Conservation (phyloP, 2,888 invertebrate genomes). For the Drosophila acutilabella region DNA sequence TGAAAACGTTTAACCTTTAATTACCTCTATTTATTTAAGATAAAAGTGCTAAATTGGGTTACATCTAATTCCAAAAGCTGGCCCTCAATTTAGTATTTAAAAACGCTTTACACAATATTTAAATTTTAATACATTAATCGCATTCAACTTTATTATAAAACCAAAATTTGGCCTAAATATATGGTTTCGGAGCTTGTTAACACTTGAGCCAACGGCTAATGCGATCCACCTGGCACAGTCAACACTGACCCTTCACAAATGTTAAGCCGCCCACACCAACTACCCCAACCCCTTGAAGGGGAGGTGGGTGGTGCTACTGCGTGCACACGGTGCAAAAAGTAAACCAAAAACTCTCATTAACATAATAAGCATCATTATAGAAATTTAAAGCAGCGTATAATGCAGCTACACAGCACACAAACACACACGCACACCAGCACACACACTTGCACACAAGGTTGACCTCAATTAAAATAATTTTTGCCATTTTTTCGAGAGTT, state of each 20-base stretch:
- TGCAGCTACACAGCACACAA: constrained; percentile 39
- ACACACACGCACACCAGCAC: constrained; percentile 3
- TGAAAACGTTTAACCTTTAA: too few species aligned
- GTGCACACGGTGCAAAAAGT: constrained; percentile 3
- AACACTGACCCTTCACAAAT: neutral
- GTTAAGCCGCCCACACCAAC: neutral
- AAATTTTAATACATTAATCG: constrained; percentile 1
- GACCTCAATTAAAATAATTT: constrained; percentile 73
- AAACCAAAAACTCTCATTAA: constrained; percentile 67
- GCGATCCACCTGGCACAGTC: constrained; percentile 20
- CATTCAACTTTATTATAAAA: neutral
- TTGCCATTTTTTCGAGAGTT: constrained; percentile 53
- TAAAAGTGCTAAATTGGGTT: neutral
- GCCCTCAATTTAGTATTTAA: too few species aligned
- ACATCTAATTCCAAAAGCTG: neutral
- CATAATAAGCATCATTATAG: constrained; percentile 70
- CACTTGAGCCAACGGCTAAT: constrained; percentile 12
- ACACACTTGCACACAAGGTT: constrained; percentile 31
- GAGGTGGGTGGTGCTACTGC: neutral
- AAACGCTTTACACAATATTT: neutral
- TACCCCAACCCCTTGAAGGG: too few species aligned
- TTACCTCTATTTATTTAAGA: neutral
- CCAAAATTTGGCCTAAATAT: constrained; percentile 5
- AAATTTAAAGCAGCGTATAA: constrained; percentile 68
- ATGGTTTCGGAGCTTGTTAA: constrained; percentile 31